Base-by-base conservation (phyloP, 2,888 invertebrate genomes). In the Busseola fusca region DNA sequence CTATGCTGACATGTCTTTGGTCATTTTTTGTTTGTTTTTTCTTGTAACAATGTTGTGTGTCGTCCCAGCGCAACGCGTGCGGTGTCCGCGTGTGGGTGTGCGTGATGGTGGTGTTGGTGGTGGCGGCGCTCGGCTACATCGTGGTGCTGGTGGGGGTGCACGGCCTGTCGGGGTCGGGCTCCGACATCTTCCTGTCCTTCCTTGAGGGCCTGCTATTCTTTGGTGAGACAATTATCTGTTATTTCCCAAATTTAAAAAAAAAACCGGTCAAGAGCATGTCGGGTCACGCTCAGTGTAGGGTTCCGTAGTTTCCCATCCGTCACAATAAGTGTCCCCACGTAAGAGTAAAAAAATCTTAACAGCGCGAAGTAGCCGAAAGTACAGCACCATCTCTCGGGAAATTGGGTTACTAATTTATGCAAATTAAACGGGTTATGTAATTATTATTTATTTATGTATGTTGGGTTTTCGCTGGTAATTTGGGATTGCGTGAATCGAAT, bases 151-250 rank as follows among this genome's bases (percentile, higher is more conserved):
- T 76, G 18, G 79, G 78, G 12, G n/a, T 84, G 76, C 86, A 77
- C 84, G 94, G 94, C 1, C 64, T 91, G 64, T 75, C 87, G 37
- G 88, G 73, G 64, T 74, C 89, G 27, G 94, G 95, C 72, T 93
- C 95, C 4, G 93, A 95, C 30, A 94, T 95, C 69, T 95, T 94
- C 91, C 83, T 95, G 52, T 85, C 92, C 52, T 93, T 95, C 88
- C 84, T 93, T 10, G 89, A 93, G 81, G 95, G 91, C 0, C 48
- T 91, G 34, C 52, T 94, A 18, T 92, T 93, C 88, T 95, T 92
- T 66, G 90, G 95, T 95, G 42, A 89, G 92, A 5, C 9, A 21
- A 3, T 27, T 21, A 27, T 21, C 9, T 21, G 27, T 62, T 62
- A 56, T 21, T 30, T 30, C 3, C 7, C 16, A 27, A 54, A 54